Evolutionary conservation across 2,113 vertebrate species (phyloP).

Genomic region (Carassius carassius): DNA sequence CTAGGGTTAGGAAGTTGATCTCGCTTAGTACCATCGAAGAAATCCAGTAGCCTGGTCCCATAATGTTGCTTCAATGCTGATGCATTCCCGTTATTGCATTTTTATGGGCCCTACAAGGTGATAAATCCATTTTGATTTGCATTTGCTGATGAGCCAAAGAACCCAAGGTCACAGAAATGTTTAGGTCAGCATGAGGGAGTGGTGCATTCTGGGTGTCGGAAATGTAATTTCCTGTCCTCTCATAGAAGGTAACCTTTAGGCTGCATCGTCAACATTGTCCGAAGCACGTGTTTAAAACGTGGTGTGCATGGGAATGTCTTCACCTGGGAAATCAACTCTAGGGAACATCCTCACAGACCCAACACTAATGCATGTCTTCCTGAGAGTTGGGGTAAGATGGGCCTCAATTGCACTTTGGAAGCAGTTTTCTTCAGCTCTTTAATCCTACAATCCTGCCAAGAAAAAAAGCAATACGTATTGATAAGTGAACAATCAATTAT

Average conservation of each 20-base stretch:
- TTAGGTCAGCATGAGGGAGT: slow-evolving; percentile 37
- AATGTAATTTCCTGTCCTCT: slow-evolving; percentile 42
- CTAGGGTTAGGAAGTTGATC: neutral
- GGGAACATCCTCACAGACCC: neutral
- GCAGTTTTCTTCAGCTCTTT: slow-evolving; percentile 27
- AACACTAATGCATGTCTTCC: too few species aligned
- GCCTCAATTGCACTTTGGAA: slow-evolving; percentile 9
- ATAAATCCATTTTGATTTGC: slow-evolving; percentile 51
- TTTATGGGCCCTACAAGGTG: slow-evolving; percentile 40
- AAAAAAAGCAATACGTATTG: slow-evolving; percentile 42
- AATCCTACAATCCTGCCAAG: slow-evolving; percentile 46
- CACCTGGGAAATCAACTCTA: neutral
- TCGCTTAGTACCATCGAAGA: neutral
- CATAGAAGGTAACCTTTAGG: slow-evolving; percentile 33
- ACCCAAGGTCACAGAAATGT: slow-evolving; percentile 46
- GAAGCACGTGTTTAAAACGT: neutral
- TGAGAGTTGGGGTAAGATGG: too few species aligned
- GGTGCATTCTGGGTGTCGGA: neutral
- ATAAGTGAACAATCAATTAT: slow-evolving; percentile 44
- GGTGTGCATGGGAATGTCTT: slow-evolving; percentile 17
- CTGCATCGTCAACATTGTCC: neutral
- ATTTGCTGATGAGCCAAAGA: slow-evolving; percentile 39
- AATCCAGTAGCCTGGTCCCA: neutral
- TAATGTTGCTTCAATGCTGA: neutral
- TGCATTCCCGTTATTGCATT: slow-evolving; percentile 47